Evolutionary conservation across 2,888 invertebrate genomes (phyloP), one percentile per base, ranked within the genome.

Genomic region (Polydrusus tereticollis): DNA sequence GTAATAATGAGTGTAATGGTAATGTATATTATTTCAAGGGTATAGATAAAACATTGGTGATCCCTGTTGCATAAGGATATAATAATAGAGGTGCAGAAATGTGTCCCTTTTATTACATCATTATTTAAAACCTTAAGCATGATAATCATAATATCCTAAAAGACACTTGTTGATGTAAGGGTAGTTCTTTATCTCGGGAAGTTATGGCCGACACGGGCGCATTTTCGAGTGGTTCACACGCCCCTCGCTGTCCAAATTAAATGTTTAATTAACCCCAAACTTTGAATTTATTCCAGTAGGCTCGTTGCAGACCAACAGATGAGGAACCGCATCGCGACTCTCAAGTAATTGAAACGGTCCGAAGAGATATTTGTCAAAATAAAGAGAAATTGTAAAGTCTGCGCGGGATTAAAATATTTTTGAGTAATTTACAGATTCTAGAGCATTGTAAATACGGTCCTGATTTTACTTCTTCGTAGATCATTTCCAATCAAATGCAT

Each of bases 191-290:
- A 57, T 57, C 43, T 26, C 14, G 26, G 21, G 36, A 26, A 45
- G 41, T 60, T 60, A 45, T 55, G 59, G 69, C 60, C 43, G 52
- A 41, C 63, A 62, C 62, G 62, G 57, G 36, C 26, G 63, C 64
- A 45, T 69, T 69, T 64, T 45, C 21, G 69, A 23, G 29, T 33
- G 43, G 26, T 64, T 21, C 57, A 1, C 64, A 69, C 69, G 69
- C 69, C 45, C 26, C 62, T 69, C 63, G 20, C 33, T 45, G 63
- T 69, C 69, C 69, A 58, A 69, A 58, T 64, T 63, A 69, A 69
- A 69, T 69, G 63, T 69, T 64, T 69, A 69, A 69, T 69, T 69
- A 69, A 64, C 64, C 64, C 64, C 47, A 64, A 64, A 63, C 63
- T 64, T 69, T 64, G 60, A 69, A 69, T 69, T 69, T 69, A 69